A percentile compares a stretch with the other conserved stretches of the same genome.
phyloP scores from a whole-genome alignment of 2,888 invertebrate species.

The Beris morrisii region DNA sequence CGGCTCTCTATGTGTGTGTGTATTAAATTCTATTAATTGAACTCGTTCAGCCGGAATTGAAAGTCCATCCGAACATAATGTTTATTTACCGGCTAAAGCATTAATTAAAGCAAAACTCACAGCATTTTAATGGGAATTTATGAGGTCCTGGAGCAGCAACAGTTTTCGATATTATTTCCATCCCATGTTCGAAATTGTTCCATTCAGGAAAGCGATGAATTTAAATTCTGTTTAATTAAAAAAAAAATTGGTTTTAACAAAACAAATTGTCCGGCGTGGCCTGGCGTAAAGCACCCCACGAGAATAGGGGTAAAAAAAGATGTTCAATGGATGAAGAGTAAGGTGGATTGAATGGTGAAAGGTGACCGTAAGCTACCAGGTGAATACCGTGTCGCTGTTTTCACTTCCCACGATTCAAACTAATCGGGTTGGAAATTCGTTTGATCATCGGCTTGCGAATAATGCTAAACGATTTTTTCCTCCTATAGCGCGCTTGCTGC shows the following conservation, averaged over 20 bases:
- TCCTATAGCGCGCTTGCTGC: neutral
- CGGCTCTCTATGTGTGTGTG: neutral
- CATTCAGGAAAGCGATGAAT: constrained; percentile 18
- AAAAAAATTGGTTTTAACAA: constrained; percentile 4
- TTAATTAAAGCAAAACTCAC: constrained; percentile 34
- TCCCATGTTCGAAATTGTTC: constrained; percentile 15
- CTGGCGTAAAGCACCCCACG: too few relatives aligned
- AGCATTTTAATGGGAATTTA: constrained; percentile 29
- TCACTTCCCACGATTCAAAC: constrained; percentile 18
- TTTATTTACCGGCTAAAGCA: constrained; percentile 34
- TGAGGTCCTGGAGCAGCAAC: constrained; percentile 6
- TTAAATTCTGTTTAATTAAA: constrained; percentile 30
- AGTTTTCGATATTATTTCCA: constrained; percentile 24
- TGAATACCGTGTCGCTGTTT: constrained; percentile 1
- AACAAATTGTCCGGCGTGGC: constrained; percentile 10
- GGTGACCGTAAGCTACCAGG: constrained; percentile 1
- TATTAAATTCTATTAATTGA: constrained; percentile 35
- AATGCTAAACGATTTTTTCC: constrained; percentile 8
- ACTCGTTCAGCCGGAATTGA: constrained; percentile 17
- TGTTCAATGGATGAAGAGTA: neutral
- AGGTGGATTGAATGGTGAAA: constrained; percentile 1
- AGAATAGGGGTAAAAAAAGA: neutral
- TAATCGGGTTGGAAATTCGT: constrained; percentile 14
- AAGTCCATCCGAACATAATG: neutral
- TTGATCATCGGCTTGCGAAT: constrained; percentile 24